Evolutionary conservation across 2,113 vertebrate genomes (phyloP).

Genomic region (Tychaedon coryphoeus): DNA sequence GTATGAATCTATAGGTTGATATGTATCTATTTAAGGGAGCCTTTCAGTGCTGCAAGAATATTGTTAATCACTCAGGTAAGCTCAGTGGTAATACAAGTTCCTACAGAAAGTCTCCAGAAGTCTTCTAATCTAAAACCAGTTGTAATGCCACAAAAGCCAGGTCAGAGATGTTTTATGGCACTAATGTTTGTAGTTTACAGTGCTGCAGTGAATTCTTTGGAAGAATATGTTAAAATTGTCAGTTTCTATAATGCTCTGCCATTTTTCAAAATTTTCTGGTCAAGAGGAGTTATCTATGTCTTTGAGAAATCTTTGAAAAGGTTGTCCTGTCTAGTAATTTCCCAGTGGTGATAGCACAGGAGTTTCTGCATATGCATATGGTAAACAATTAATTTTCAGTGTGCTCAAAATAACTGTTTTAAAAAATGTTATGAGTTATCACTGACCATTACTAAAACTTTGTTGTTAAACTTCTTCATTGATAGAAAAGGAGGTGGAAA

Average conservation of each 20-base stretch:
- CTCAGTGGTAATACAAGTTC: not conserved
- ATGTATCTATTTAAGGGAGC: not conserved
- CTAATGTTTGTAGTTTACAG: not conserved
- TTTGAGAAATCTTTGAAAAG: not conserved
- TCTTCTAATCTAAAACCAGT: not conserved
- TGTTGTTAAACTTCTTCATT: not conserved
- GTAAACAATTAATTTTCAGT: not conserved
- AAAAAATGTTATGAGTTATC: not conserved
- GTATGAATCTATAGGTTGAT: not conserved
- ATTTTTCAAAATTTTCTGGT: not conserved
- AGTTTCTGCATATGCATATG: not conserved
- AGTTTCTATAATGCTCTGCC: not conserved
- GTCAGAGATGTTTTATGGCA: not conserved
- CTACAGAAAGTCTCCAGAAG: not conserved
- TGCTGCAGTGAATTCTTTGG: not conserved
- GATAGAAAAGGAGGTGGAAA: not conserved
- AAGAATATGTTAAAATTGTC: not conserved
- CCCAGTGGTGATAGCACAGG: not conserved
- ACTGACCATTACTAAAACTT: not conserved
- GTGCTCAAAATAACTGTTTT: not conserved
- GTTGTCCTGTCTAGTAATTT: not conserved
- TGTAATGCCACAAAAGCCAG: not conserved
- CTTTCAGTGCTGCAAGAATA: not conserved
- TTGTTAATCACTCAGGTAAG: not conserved
- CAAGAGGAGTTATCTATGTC: not conserved